Base-by-base conservation (phyloP, 2,888 invertebrate species). In the Protophormia terraenovae region DNA sequence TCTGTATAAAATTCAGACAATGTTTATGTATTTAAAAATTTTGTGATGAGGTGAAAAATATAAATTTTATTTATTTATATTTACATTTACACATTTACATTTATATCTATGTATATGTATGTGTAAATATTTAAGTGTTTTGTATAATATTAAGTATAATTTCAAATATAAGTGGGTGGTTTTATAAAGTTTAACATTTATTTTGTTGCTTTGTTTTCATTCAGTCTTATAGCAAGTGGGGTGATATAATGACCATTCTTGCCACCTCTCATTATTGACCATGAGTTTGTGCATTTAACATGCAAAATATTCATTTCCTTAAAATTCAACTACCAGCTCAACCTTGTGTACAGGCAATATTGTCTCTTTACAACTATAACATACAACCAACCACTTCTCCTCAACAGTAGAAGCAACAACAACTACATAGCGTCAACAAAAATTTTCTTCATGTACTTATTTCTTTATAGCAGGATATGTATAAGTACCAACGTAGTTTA, bases 251-350 rank as follows among this genome's bases (percentile, higher is more conserved):
- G 77, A 22, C 19, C 69, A 69, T 50, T 32, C 14, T 16, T 47
- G 72, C 75, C 82, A 64, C 82, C 82, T 71, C 75, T 82, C 75
- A 82, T 79, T 85, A 82, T 69, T 85, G 85, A 82, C 85, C 82
- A 82, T 79, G 75, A 85, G 85, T 79, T 66, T 82, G n/a, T 85
- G 75, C 75, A 85, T 78, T 85, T 71, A 79, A 82, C 85, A 85
- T 85, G 85, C 85, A 85, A 85, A 85, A 79, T 82, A 82, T 82
- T 79, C 82, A 85, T 85, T 85, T 82, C 82, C 78, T 85, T 82
- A 50, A 66, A 79, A 71, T 69, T 35, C 55, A 78, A 47, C 53
- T 55, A 50, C 35, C 38, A 2, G 53, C 22, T 78, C 38, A 10
- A 22, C 24, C 8, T 29, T 27, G 3, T 29, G 35, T 16, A 41